phyloP scores from a whole-genome alignment of 2,888 invertebrate species.

The Trisateles emortualis region DNA sequence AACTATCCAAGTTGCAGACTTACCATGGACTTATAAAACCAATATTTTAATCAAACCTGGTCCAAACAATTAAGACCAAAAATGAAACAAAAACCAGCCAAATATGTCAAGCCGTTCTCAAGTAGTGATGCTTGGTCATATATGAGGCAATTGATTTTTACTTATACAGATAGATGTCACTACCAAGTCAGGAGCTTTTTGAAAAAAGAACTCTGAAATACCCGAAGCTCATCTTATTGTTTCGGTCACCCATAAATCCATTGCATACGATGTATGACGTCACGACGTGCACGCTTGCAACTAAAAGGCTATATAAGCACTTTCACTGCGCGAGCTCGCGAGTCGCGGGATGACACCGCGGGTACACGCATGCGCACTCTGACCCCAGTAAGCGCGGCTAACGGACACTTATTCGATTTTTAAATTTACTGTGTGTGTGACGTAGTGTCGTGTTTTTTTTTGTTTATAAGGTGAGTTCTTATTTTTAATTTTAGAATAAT shows the following conservation, averaged over 20 bases:
- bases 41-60: too few relatives aligned
- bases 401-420: conserved; percentile 47
- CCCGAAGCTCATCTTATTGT: conserved; percentile 57
- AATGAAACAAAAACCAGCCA: too few relatives aligned
- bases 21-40: too few relatives aligned
- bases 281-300: conserved; percentile 65
- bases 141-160: too few relatives aligned
- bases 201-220: conserved; percentile 37
- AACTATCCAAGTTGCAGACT: too few relatives aligned
- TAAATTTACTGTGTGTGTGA: conserved; percentile 66
- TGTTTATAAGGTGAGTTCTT: conserved; percentile 74
- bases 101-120: too few relatives aligned
- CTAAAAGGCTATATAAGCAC: conserved; percentile 83
- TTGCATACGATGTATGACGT: conserved; percentile 61
- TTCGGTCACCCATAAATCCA: conserved; percentile 50
- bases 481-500: conserved; percentile 2
- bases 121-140: too few relatives aligned
- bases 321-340: conserved; percentile 77
- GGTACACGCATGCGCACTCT: conserved; percentile 75
- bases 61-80: too few relatives aligned
- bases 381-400: conserved; percentile 69
- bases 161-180: too few relatives aligned
- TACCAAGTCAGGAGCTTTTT: conserved; percentile 26
- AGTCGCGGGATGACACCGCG: conserved; percentile 75
- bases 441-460: conserved; percentile 72